These are phyloP conservation scores for Xestia ashworthii DNA, from an alignment of 2,888 invertebrate genomes.

Conservation along the genomic window DNA sequence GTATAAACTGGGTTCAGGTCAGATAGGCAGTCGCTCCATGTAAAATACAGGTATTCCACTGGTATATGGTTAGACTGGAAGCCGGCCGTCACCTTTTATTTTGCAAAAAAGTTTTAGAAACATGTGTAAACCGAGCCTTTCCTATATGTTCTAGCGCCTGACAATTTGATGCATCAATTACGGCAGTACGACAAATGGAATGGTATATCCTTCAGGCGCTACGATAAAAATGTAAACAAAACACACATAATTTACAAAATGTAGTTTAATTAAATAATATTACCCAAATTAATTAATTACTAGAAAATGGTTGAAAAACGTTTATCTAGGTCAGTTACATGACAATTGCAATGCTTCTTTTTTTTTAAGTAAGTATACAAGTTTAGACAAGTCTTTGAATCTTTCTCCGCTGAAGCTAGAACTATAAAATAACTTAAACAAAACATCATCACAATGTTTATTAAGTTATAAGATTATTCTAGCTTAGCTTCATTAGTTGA, in stretches of 20 bases:
- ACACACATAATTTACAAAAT: not conserved
- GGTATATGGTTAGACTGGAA: too few relatives aligned
- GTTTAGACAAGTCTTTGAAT: not conserved
- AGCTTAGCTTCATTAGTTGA: too few relatives aligned
- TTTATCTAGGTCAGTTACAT: not conserved
- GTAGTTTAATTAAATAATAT: constrained; percentile 11
- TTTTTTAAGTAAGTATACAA: not conserved
- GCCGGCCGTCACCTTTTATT: too few relatives aligned
- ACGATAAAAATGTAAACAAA: not conserved
- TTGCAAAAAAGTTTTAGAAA: too few relatives aligned
- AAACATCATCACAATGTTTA: not conserved
- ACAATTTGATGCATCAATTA: not conserved
- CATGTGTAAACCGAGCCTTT: too few relatives aligned
- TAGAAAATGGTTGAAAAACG: not conserved
- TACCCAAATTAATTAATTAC: not conserved
- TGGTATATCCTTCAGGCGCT: constrained; percentile 1
- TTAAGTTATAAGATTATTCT: too few relatives aligned
- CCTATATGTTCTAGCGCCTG: not conserved
- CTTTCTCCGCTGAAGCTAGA: not conserved
- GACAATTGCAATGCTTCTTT: too few relatives aligned
- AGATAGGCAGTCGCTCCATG: too few relatives aligned
- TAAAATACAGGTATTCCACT: too few relatives aligned
- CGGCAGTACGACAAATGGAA: not conserved
- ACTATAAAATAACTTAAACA: not conserved
- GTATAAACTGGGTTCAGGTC: too few relatives aligned